Evolutionary conservation across 2,888 invertebrate species (phyloP).

Genomic region (Tipula confusa): DNA sequence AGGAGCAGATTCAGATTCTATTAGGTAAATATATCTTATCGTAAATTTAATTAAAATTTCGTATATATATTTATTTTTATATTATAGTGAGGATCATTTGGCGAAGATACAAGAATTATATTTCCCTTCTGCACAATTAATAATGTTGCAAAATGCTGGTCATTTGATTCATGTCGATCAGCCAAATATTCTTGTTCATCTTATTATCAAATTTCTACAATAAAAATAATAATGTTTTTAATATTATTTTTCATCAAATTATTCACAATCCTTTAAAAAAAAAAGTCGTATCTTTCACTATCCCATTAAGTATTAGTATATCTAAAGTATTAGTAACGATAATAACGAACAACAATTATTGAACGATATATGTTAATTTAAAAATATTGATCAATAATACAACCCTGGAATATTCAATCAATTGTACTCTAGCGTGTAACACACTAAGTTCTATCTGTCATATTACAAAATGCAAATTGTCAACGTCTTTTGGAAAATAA

Average conservation of each 20-base stretch:
- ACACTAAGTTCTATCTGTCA: background rate
- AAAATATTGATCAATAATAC: no score
- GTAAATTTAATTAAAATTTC: background rate
- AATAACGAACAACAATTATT: no score
- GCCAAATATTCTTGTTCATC: conserved; percentile 52
- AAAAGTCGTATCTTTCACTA: no score
- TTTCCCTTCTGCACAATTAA: conserved; percentile 63
- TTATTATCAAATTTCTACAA: conserved; percentile 43
- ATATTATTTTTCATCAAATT: no score
- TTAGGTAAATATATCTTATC: conserved; percentile 56
- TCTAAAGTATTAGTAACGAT: no score
- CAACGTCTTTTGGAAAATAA: no score
- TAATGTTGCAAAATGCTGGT: conserved; percentile 72
- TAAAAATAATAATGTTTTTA: background rate
- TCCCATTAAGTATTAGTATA: no score
- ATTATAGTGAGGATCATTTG: conserved; percentile 53
- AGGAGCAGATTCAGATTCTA: conserved; percentile 76
- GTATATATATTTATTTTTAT: conserved; percentile 32
- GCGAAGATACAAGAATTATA: conserved; percentile 58
- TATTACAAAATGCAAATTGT: no score
- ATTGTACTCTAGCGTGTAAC: background rate
- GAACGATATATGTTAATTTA: no score
- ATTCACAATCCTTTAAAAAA: no score
- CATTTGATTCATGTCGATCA: conserved; percentile 91
- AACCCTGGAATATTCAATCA: no score